Percentiles rank a stretch among this genome's conserved stretches.
Evolutionary conservation across 2,888 invertebrate species (phyloP).

Genomic region (Lycocerus yunnanus): DNA sequence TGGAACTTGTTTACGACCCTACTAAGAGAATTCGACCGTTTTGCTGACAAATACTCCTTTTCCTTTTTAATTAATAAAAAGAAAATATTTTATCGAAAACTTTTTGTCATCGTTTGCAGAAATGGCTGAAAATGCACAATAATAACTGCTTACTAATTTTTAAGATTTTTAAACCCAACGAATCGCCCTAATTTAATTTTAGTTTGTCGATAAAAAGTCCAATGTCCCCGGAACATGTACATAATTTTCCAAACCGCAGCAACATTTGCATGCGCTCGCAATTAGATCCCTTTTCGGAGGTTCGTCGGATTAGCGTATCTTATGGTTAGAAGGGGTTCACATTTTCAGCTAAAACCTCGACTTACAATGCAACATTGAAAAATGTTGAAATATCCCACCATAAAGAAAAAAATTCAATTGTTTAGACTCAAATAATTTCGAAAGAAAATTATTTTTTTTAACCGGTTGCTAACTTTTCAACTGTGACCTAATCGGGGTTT

Average conservation of each 20-base stretch:
- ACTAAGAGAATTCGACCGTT: conserved; percentile 6
- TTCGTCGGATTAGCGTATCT: conserved; percentile 23
- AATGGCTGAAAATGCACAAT: background rate
- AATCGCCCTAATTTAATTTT: conserved; percentile 8
- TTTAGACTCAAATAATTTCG: background rate
- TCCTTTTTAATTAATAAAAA: background rate
- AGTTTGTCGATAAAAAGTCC: conserved; percentile 21
- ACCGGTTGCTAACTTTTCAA: background rate
- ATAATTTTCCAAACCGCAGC: conserved; percentile 24
- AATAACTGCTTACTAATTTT: background rate
- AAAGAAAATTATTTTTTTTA: background rate
- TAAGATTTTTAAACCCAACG: conserved; percentile 12
- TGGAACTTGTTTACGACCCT: conserved; percentile 17
- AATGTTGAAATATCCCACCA: background rate
- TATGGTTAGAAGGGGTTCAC: background rate
- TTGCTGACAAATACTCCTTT: background rate
- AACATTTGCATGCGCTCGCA: conserved; percentile 27
- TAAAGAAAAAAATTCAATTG: background rate
- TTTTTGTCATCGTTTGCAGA: background rate
- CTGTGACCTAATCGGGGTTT: too few relatives aligned
- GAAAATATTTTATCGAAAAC: background rate
- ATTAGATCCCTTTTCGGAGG: conserved; percentile 24
- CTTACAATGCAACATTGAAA: background rate
- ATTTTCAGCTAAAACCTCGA: conserved; percentile 2
- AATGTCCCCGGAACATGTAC: conserved; percentile 4